These are phyloP conservation scores for Liopterus haemorrhoidalis DNA, from an alignment of 2,888 invertebrate genomes.

Conservation along the genomic window DNA sequence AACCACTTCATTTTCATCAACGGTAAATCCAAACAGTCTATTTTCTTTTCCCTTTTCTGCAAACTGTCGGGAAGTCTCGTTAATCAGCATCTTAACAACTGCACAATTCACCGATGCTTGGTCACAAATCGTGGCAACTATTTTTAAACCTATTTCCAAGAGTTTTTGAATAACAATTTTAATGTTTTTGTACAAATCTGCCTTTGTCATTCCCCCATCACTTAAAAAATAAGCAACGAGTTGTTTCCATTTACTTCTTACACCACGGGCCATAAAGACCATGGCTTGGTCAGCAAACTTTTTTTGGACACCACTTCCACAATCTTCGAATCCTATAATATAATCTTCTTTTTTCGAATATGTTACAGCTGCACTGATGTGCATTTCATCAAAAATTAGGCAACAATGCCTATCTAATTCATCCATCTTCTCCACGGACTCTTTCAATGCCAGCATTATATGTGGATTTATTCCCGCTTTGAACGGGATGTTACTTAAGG, in stretches of 20 bases:
- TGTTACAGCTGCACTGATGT: constrained; percentile 11
- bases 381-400: constrained; percentile 16
- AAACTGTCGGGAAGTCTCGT: too few relatives aligned
- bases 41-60: too few relatives aligned
- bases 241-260: constrained; percentile 24
- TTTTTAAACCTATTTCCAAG: constrained; percentile 4
- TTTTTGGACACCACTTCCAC: constrained; percentile 10
- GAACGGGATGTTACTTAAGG: constrained; percentile 9
- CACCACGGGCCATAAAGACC: constrained; percentile 23
- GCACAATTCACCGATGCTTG: too few relatives aligned
- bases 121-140: too few relatives aligned
- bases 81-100: too few relatives aligned
- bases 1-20: too few relatives aligned
- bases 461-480: constrained; percentile 14
- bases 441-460: constrained; percentile 13
- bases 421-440: constrained; percentile 10
- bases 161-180: constrained; percentile 6
- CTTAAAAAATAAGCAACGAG: constrained; percentile 22
- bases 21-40: too few relatives aligned
- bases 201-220: constrained; percentile 10
- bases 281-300: constrained; percentile 18
- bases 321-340: constrained; percentile 19
- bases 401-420: constrained; percentile 11
- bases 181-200: not conserved
- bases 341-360: constrained; percentile 9